A percentile compares a stretch with the other conserved stretches of the same genome.
phyloP scores from a whole-genome alignment of 2,888 invertebrate species.

The Copidosoma aretas region DNA sequence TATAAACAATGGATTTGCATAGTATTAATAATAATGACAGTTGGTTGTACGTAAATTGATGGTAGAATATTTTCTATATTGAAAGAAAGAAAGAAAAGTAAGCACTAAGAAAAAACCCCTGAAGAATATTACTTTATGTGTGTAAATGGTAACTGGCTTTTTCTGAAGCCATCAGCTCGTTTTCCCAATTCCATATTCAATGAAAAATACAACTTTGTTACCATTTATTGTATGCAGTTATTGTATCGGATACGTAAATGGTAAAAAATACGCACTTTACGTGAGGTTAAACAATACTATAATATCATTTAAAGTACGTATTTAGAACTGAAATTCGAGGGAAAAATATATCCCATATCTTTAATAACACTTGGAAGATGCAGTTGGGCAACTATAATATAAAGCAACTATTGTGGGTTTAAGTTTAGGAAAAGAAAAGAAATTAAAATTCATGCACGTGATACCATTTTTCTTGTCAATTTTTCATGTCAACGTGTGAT shows the following conservation, averaged over 20 bases:
- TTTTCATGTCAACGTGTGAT: no score
- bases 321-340: background rate
- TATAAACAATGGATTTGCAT: background rate
- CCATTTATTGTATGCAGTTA: background rate
- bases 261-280: no score
- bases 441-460: no score
- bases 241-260: no score
- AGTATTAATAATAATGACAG: background rate
- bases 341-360: no score
- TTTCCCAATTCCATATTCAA: background rate
- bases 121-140: constrained; percentile 6
- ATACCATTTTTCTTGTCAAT: no score
- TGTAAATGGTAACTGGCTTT: constrained; percentile 20
- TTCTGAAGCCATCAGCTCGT: background rate
- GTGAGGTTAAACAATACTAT: no score
- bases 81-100: constrained; percentile 11
- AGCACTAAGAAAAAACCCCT: constrained; percentile 5
- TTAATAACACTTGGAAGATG: no score
- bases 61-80: constrained; percentile 35
- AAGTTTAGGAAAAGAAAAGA: no score
- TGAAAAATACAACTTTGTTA: background rate
- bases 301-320: background rate
- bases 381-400: no score
- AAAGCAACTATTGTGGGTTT: no score
- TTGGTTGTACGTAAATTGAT: constrained; percentile 17